Conservation (phyloP, 2,888 invertebrate genomes). For the Salticus scenicus region DNA sequence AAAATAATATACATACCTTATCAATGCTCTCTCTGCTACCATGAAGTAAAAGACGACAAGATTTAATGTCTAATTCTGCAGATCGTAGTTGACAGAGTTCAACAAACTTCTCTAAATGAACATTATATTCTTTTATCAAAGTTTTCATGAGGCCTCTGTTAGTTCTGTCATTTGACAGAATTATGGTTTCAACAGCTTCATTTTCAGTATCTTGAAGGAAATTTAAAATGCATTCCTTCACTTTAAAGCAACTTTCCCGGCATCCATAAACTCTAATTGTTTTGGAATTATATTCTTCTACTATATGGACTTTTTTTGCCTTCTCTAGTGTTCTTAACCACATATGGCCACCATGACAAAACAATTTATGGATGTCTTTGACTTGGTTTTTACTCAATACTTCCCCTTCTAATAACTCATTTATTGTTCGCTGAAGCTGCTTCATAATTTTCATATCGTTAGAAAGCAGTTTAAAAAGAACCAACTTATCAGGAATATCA, state of each 20-base stretch:
- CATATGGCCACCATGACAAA: constrained; percentile 56
- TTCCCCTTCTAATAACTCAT: constrained; percentile 44
- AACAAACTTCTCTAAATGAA: constrained; percentile 46
- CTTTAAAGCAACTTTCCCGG: constrained; percentile 17
- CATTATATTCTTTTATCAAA: constrained; percentile 48
- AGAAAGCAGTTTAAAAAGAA: constrained; percentile 22
- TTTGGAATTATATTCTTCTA: constrained; percentile 29
- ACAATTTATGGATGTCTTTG: constrained; percentile 49
- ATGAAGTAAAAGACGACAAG: constrained; percentile 24
- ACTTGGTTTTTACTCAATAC: constrained; percentile 18
- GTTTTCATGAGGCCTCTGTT: constrained; percentile 40
- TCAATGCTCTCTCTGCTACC: constrained; percentile 36
- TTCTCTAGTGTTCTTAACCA: constrained; percentile 43
- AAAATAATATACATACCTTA: constrained; percentile 28
- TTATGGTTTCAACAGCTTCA: constrained; percentile 38
- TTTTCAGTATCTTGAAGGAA: constrained; percentile 51
- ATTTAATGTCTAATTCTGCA: constrained; percentile 45
- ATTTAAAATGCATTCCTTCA: constrained; percentile 10
- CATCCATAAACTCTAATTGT: constrained; percentile 39
- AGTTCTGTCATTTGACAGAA: constrained; percentile 22
- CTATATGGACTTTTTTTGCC: constrained; percentile 31
- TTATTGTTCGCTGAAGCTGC: constrained; percentile 25
- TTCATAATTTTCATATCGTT: constrained; percentile 34
- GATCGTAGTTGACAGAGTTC: constrained; percentile 27
- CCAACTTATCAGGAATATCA: not conserved